A percentile compares a stretch with the other conserved stretches of the same genome.
Conservation (phyloP, 2,113 vertebrate species). For the Oncorhynchus mykiss region DNA sequence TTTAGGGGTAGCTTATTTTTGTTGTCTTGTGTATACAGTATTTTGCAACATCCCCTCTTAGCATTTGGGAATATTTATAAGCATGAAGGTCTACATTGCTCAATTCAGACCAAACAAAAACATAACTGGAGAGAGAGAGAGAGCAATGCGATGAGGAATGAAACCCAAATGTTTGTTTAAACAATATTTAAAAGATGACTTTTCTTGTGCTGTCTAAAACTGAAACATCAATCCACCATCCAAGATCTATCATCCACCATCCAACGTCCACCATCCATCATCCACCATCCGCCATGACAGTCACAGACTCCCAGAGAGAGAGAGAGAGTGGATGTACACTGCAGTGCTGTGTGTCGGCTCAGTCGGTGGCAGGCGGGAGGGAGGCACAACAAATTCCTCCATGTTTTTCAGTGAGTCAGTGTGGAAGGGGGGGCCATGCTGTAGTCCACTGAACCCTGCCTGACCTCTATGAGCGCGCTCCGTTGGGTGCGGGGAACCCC, state of each 20-base stretch:
- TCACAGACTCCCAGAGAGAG: conserved; percentile 7
- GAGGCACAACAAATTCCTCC: conserved; percentile 47
- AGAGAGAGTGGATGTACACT: conserved; percentile 33
- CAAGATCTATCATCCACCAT: background rate
- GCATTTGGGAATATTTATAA: background rate
- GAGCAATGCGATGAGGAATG: background rate
- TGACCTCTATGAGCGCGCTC: conserved; percentile 58
- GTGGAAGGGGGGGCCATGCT: conserved; percentile 36
- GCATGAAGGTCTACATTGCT: background rate
- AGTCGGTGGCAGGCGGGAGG: too few relatives aligned
- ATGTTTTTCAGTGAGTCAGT: conserved; percentile 49
- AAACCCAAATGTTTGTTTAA: conserved; percentile 32
- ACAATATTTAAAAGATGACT: conserved; percentile 12
- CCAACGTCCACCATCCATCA: too few relatives aligned
- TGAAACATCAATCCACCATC: background rate
- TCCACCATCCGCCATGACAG: conserved; percentile 20
- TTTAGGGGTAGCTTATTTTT: background rate
- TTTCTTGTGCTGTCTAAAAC: conserved; percentile 2
- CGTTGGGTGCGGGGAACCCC: conserved; percentile 39
- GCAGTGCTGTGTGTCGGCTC: conserved; percentile 14
- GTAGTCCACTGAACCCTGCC: conserved; percentile 66
- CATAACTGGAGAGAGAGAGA: background rate
- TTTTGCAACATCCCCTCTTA: background rate
- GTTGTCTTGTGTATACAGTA: conserved; percentile 4
- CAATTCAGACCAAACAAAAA: background rate